Evolutionary conservation across 1,140 invertebrate genomes (phyloP), one percentile per base, ranked within the genome.

Genomic region (Bacillus rossius): DNA sequence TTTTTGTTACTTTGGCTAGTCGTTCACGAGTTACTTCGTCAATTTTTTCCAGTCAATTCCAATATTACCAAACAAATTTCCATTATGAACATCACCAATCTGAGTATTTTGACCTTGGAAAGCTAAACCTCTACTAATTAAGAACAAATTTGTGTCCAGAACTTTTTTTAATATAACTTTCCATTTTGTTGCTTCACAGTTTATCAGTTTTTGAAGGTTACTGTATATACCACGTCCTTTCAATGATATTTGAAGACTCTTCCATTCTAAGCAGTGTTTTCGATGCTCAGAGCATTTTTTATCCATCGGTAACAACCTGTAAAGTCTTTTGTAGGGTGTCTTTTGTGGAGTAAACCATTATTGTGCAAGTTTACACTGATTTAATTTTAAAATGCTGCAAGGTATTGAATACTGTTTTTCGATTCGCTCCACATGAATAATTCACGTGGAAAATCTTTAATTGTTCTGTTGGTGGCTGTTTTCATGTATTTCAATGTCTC

Each of bases 61-160:
- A 34, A 7, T 34, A 34, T 34, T 34, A 4, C 29, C 29, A 34
- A 34, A 34, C 4, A 17, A 29, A 16, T 38, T 53, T 3, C 51
- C 51, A 8, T 25, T 53, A 34, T 53, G 51, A 37, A 53, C 51
- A 53, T 53, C 23, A 53, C 48, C 48, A 23, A 50, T 50, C 7
- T 50, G 7, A 29, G 48, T 50, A 50, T 5, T 8, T 50, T 50
- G 8, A 10, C 48, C 17, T 17, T 50, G 48, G 17, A 50, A 8
- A 50, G 48, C 22, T 14, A 50, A 50, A 38, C 29, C 4, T 34
- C 29, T 34, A 10, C 29, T 34, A 10, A 4, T 34, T 34, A 34
- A 34, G 10, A 34, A 34, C 10, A 34, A 34, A 34, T 4, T 34
- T 34, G 29, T 34, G 4, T 34, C 29, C 29, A 34, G 29, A 4